Percentiles rank a stretch among this genome's conserved stretches.
These are phyloP conservation scores for Drosophila nannoptera DNA, from an alignment of 1,140 invertebrate species.

Conservation along the genomic window DNA sequence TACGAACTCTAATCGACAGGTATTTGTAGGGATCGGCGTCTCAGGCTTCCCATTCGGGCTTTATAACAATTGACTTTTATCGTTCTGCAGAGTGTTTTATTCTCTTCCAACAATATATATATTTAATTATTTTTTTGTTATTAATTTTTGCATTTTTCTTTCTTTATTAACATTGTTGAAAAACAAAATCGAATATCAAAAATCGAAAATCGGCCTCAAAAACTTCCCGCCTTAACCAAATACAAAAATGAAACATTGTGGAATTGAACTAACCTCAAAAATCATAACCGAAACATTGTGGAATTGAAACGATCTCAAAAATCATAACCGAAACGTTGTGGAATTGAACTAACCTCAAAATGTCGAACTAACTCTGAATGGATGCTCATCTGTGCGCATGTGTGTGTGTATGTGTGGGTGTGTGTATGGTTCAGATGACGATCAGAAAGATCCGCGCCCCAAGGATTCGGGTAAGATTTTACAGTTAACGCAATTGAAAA, in stretches of 20 bases:
- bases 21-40: too few relatives aligned
- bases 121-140: slow-evolving; percentile 12
- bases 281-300: not conserved
- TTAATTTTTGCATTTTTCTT: slow-evolving; percentile 46
- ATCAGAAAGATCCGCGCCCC: slow-evolving; percentile 66
- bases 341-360: slow-evolving; percentile 1
- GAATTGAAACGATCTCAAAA: slow-evolving; percentile 9
- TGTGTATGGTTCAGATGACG: slow-evolving; percentile 49
- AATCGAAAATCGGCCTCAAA: too few relatives aligned
- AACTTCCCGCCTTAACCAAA: not conserved
- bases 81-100: too few relatives aligned
- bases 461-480: slow-evolving; percentile 60
- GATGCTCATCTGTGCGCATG: slow-evolving; percentile 2
- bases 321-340: slow-evolving; percentile 4
- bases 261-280: slow-evolving; percentile 6
- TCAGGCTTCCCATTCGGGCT: too few relatives aligned
- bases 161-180: slow-evolving; percentile 1
- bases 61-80: too few relatives aligned
- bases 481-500: slow-evolving; percentile 9
- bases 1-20: too few relatives aligned
- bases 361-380: not conserved
- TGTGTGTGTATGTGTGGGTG: not conserved
- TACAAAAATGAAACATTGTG: slow-evolving; percentile 3
- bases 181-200: slow-evolving; percentile 3
- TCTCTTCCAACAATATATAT: too few relatives aligned